Evolutionary conservation across 2,113 vertebrate species (phyloP), one percentile per base, ranked within the genome.

Genomic region (Calcarius ornatus): DNA sequence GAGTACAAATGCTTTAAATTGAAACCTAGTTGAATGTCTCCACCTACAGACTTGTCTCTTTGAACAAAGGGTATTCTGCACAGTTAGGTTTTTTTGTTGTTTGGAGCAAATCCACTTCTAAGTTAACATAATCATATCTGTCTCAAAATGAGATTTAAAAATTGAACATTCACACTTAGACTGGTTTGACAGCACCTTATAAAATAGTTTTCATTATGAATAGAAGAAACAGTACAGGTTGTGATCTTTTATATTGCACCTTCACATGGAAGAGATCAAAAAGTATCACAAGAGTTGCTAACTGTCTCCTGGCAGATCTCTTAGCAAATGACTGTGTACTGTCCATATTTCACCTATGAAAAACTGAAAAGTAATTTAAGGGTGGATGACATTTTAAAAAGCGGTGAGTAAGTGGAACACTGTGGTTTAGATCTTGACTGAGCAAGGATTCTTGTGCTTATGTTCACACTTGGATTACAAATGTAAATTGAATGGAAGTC

Each of bases 11-110:
- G 17, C 5, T 88, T 92, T 51, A 65, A 81, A 88, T 28, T 92
- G 33, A 95, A 95, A 86, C 79, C 86, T 35, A 30, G 68, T 90
- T 20, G 28, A 65, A 92, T 66, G 70, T 65, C 90, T 97, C 88
- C 94, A 95, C 83, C 92, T 94, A 94, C 71, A 94, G 95, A 90
- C 47, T 35, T 84, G 21, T 28, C 8, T 84, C 19, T 50, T 47
- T 42, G 42, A 69, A 85, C 42, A 75, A 61, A 71, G 59, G 2
- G 1, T 45, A 77, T 37, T 77, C 31, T 73, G 28, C 50, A 24
- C 15, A 57, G 11, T 10, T 25, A 33, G 6, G 1, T 2, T 48
- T 30, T 42, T 40, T 31, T 20, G 9, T 65, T 70, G 20, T 78
- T 61, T 42, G 48, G 12, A 23, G 43, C 78, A 76, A 21, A 19